Conservation (phyloP, 2,113 vertebrate species). For the Stictonetta naevosa region DNA sequence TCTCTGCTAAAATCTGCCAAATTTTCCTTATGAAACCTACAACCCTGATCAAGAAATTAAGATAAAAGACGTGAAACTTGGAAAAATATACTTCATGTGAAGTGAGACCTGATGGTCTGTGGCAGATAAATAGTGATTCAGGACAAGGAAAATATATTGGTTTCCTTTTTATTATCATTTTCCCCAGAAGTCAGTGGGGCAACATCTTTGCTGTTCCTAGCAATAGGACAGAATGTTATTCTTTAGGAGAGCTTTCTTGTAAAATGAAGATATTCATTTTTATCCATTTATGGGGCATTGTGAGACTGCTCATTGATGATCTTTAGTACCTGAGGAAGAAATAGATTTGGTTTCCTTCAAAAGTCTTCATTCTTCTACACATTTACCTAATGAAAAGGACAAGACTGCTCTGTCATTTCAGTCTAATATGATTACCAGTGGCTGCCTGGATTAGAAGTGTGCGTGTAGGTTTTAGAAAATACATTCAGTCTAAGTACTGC, state of each 20-base stretch:
- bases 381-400: background rate
- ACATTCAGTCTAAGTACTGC: background rate
- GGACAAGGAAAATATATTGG: background rate
- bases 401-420: background rate
- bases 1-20: background rate
- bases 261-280: background rate
- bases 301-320: background rate
- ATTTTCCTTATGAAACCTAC: background rate
- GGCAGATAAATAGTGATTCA: background rate
- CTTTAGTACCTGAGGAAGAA: background rate
- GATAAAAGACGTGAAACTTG: background rate
- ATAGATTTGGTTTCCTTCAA: background rate
- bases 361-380: background rate
- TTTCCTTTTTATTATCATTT: background rate
- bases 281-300: background rate
- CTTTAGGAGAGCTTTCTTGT: background rate
- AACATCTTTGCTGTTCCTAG: background rate
- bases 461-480: background rate
- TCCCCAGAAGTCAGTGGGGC: background rate
- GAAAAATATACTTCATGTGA: background rate
- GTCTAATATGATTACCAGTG: background rate
- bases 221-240: background rate
- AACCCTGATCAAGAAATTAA: background rate
- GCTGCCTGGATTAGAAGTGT: background rate
- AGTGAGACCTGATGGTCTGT: background rate